A percentile compares a stretch with the other conserved stretches of the same genome.
Conservation (phyloP, 2,888 invertebrate species). For the Flabesymbios commensalis region DNA sequence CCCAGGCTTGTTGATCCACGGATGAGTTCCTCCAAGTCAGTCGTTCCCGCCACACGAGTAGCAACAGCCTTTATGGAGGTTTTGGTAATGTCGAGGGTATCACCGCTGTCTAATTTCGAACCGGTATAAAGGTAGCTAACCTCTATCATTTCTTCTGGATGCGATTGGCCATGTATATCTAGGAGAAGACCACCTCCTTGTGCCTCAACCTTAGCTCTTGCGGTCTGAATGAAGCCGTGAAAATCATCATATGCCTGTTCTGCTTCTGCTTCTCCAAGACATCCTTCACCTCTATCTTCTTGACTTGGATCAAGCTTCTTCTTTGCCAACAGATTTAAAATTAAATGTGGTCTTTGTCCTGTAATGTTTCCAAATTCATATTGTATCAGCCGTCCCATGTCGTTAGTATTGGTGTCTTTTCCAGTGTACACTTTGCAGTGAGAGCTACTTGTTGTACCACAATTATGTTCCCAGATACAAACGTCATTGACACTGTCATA, state of each 20-base stretch:
- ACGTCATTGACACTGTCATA: no score
- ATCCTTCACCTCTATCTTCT: conserved; percentile 7
- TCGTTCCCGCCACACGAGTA: neutral
- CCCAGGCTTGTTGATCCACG: neutral
- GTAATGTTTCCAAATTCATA: no score
- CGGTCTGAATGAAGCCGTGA: conserved; percentile 27
- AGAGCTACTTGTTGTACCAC: no score
- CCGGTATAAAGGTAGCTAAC: conserved; percentile 25
- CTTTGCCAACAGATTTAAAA: conserved; percentile 11
- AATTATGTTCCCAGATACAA: no score
- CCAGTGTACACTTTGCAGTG: no score
- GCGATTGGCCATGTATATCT: conserved; percentile 37
- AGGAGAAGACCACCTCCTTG: conserved; percentile 31
- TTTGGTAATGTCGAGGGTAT: neutral
- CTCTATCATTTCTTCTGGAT: conserved; percentile 25
- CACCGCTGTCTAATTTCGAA: conserved; percentile 8
- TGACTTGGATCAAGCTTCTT: conserved; percentile 17
- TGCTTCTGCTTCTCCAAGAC: conserved; percentile 11
- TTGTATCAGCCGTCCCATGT: no score
- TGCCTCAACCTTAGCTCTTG: conserved; percentile 20
- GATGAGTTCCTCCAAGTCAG: neutral
- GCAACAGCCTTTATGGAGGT: conserved; percentile 24
- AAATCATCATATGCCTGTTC: conserved; percentile 29
- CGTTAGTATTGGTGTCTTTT: no score
- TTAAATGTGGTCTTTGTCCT: conserved; percentile 5